phyloP scores from a whole-genome alignment of 2,113 vertebrate genomes.

The Clarias batrachus region DNA sequence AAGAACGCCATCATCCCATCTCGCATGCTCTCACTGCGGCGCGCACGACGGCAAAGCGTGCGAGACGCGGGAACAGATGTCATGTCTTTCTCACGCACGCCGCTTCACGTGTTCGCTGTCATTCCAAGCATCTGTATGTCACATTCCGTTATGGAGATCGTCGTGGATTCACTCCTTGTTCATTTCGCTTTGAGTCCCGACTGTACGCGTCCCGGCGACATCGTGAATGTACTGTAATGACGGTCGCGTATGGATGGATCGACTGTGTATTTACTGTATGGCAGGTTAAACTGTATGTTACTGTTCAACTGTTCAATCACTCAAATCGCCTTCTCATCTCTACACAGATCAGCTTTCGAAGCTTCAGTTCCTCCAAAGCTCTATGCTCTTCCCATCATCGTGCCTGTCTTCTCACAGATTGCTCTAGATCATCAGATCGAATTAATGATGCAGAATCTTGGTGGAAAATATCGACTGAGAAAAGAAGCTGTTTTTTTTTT shows the following conservation, averaged over 20 bases:
- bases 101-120: constrained; percentile 1
- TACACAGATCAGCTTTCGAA: neutral
- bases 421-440: neutral
- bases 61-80: constrained; percentile 9
- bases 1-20: neutral
- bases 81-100: neutral
- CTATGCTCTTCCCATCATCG: neutral
- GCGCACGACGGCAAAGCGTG: neutral
- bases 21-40: constrained; percentile 12
- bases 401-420: neutral
- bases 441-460: neutral
- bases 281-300: neutral
- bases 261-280: neutral
- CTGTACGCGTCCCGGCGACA: too few species aligned
- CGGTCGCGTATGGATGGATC: neutral
- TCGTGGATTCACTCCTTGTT: neutral
- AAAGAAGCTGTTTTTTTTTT: neutral
- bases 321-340: neutral
- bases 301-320: neutral
- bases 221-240: neutral
- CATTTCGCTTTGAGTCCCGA: neutral
- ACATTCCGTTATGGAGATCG: neutral
- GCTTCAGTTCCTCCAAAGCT: neutral
- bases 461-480: neutral
- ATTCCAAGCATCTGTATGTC: constrained; percentile 13